These are phyloP conservation scores for Felis catus DNA, from an alignment of 2,113 vertebrate species.

Conservation along the genomic window DNA sequence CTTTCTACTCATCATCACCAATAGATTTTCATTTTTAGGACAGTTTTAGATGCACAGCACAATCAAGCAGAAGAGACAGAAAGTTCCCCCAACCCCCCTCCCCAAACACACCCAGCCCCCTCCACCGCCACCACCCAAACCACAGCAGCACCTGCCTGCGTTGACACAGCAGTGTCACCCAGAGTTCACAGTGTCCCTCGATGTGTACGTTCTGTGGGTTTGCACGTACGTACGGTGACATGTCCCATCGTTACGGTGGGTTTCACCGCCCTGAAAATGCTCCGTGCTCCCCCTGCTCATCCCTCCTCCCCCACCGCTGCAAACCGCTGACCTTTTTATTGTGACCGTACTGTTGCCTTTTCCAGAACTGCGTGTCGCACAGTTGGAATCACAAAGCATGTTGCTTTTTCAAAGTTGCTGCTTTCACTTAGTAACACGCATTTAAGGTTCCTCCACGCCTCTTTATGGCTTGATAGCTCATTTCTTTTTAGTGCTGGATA, in stretches of 20 bases:
- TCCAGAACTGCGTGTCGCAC: background rate
- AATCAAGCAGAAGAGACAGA: background rate
- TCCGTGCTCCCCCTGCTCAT: rapidly evolving
- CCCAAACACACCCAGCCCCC: rapidly evolving
- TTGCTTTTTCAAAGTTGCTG: too few species aligned
- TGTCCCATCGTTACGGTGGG: rapidly evolving
- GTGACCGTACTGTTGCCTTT: background rate
- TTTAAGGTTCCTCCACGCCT: background rate
- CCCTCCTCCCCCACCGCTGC: background rate
- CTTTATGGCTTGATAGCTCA: background rate
- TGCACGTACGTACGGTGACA: rapidly evolving
- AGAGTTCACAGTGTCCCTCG: too few species aligned
- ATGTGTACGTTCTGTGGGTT: rapidly evolving
- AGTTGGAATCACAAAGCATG: background rate
- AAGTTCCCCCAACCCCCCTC: rapidly evolving
- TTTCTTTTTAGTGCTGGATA: background rate
- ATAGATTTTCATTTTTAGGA: background rate
- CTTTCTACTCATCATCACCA: background rate
- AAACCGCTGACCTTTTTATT: background rate
- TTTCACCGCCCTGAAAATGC: background rate
- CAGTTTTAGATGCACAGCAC: background rate
- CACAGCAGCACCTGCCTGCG: rapidly evolving
- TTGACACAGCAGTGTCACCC: rapidly evolving
- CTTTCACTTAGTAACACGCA: background rate
- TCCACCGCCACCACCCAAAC: rapidly evolving